Percentiles rank a stretch among this genome's conserved stretches.
phyloP scores from a whole-genome alignment of 1,140 invertebrate genomes.

The Diprion similis region DNA sequence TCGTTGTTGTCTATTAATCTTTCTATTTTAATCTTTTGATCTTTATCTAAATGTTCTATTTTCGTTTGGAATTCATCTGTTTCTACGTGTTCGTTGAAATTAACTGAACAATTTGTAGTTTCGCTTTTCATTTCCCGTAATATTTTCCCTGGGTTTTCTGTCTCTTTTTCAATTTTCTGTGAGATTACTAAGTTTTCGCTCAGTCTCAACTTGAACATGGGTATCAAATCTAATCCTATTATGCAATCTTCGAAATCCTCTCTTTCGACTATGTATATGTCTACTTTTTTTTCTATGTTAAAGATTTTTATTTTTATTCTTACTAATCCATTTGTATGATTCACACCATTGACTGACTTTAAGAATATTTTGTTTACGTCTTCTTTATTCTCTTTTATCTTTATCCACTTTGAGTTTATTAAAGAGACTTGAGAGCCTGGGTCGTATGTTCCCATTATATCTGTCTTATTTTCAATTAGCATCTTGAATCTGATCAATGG shows the following conservation, averaged over 20 bases:
- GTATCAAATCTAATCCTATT: slow-evolving; percentile 27
- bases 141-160: background rate
- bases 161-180: slow-evolving; percentile 22
- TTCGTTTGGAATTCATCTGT: slow-evolving; percentile 31
- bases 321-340: slow-evolving; percentile 19
- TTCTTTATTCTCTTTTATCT: slow-evolving; percentile 20
- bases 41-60: slow-evolving; percentile 36
- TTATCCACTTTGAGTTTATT: slow-evolving; percentile 23
- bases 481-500: slow-evolving; percentile 29
- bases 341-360: slow-evolving; percentile 27
- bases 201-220: slow-evolving; percentile 23
- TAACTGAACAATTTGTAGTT: slow-evolving; percentile 15
- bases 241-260: slow-evolving; percentile 23
- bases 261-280: slow-evolving; percentile 21
- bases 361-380: slow-evolving; percentile 22
- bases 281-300: slow-evolving; percentile 12
- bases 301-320: slow-evolving; percentile 30
- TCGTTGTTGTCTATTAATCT: slow-evolving; percentile 34
- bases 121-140: too few species aligned
- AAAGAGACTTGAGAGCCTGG: slow-evolving; percentile 22
- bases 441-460: slow-evolving; percentile 21
- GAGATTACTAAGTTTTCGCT: slow-evolving; percentile 26
- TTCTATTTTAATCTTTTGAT: slow-evolving; percentile 36
- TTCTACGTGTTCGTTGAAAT: slow-evolving; percentile 16
- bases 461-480: slow-evolving; percentile 20